Evolutionary conservation across 2,797 vertebrate species (phyloP).

Genomic region (Eupleurogrammus muticus): DNA sequence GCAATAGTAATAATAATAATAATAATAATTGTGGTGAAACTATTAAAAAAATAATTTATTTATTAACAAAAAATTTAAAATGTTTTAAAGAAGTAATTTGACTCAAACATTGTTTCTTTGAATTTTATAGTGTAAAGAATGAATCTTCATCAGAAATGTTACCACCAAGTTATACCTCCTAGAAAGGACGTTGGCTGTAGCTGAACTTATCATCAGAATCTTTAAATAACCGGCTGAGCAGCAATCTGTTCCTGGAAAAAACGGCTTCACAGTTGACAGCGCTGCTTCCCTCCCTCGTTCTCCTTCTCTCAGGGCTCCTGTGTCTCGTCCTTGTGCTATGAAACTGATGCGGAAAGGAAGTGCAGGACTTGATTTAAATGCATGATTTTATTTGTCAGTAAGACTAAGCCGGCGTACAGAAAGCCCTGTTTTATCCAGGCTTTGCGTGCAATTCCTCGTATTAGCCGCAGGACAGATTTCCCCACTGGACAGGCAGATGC

Average conservation of each 20-base stretch:
- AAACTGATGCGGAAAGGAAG: slow-evolving; percentile 22
- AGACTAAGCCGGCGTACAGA: slow-evolving; percentile 58
- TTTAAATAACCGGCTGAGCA: slow-evolving; percentile 65
- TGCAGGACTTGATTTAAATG: slow-evolving; percentile 44
- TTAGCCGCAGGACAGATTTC: slow-evolving; percentile 62
- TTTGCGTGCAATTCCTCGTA: slow-evolving; percentile 56
- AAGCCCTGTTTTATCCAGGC: slow-evolving; percentile 61
- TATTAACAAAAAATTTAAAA: no score
- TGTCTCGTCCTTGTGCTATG: slow-evolving; percentile 10
- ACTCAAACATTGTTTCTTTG: background rate
- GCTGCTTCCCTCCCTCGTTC: slow-evolving; percentile 7
- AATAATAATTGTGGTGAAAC: no score
- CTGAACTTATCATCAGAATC: slow-evolving; percentile 49
- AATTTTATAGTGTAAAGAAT: background rate
- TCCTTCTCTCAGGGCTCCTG: background rate
- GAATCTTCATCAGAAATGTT: slow-evolving; percentile 18
- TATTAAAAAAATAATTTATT: no score
- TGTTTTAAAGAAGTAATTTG: no score
- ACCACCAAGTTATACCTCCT: slow-evolving; percentile 49
- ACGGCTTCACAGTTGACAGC: slow-evolving; percentile 35
- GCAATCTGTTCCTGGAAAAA: slow-evolving; percentile 60
- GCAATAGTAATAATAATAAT: no score
- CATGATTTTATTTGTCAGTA: slow-evolving; percentile 66
- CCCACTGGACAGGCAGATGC: slow-evolving; percentile 60
- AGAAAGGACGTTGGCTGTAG: slow-evolving; percentile 29